Percentiles rank a stretch among this genome's conserved stretches.
These are phyloP conservation scores for Zaprionus capensis DNA, from an alignment of 1,140 invertebrate species.

Conservation along the genomic window DNA sequence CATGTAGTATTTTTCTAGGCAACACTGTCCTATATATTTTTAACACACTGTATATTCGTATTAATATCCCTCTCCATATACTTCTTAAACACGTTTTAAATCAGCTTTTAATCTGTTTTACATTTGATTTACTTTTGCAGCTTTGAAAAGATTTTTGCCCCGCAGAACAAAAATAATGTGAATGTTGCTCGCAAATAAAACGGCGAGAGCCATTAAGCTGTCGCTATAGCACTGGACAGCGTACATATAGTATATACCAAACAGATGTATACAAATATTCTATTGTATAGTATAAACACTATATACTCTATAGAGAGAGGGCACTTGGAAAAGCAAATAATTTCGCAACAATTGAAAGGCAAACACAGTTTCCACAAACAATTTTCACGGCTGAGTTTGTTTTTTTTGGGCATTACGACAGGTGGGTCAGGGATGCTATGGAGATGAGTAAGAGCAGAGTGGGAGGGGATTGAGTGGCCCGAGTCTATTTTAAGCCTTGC, in stretches of 20 bases:
- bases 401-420: constrained; percentile 31
- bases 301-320: not conserved
- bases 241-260: not conserved
- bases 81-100: not conserved
- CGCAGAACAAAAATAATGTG: not conserved
- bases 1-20: too few relatives aligned
- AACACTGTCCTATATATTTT: too few relatives aligned
- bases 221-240: not conserved
- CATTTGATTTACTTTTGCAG: constrained; percentile 1
- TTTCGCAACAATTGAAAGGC: not conserved
- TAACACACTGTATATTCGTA: too few relatives aligned
- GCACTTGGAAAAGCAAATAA: not conserved
- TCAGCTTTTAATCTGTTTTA: not conserved
- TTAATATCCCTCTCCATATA: too few relatives aligned
- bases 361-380: not conserved
- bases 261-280: not conserved
- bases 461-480: not conserved
- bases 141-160: not conserved
- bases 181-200: constrained; percentile 36
- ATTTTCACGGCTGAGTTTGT: not conserved
- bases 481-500: not conserved
- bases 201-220: not conserved
- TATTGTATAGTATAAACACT: too few relatives aligned
- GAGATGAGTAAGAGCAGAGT: not conserved
- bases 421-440: constrained; percentile 7